A percentile compares a stretch with the other conserved stretches of the same genome.
phyloP scores from a whole-genome alignment of 1,140 invertebrate species.

The Bombyx mandarina region DNA sequence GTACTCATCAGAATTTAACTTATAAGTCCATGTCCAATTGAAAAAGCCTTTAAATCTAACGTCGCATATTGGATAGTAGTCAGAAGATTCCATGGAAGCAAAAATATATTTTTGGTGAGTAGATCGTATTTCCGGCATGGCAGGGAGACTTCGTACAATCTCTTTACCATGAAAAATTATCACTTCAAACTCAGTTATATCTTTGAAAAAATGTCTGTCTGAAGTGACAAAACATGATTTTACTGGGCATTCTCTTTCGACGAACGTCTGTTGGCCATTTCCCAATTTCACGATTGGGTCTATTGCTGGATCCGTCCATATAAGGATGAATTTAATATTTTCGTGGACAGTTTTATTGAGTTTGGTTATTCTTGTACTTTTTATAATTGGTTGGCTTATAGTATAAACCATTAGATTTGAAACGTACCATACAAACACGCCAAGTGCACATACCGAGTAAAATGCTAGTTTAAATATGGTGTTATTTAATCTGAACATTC shows the following conservation, averaged over 20 bases:
- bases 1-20: conserved; percentile 72
- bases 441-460: no score
- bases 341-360: background rate
- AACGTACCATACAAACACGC: no score
- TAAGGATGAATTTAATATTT: conserved; percentile 12
- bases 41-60: conserved; percentile 44
- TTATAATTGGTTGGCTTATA: background rate
- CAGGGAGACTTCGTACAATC: conserved; percentile 6
- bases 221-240: conserved; percentile 22
- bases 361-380: background rate
- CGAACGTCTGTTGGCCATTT: conserved; percentile 15
- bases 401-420: background rate
- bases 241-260: conserved; percentile 13
- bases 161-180: conserved; percentile 26
- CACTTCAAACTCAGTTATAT: conserved; percentile 26
- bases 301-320: conserved; percentile 16
- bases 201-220: conserved; percentile 12
- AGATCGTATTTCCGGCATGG: conserved; percentile 30
- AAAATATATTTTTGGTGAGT: conserved; percentile 56
- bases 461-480: no score
- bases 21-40: conserved; percentile 78
- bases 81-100: conserved; percentile 52
- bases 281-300: conserved; percentile 19
- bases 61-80: conserved; percentile 28
- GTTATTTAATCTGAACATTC: no score